Evolutionary conservation across 2,888 invertebrate genomes (phyloP), one percentile per base, ranked within the genome.

Genomic region (Mesoligia furuncula): DNA sequence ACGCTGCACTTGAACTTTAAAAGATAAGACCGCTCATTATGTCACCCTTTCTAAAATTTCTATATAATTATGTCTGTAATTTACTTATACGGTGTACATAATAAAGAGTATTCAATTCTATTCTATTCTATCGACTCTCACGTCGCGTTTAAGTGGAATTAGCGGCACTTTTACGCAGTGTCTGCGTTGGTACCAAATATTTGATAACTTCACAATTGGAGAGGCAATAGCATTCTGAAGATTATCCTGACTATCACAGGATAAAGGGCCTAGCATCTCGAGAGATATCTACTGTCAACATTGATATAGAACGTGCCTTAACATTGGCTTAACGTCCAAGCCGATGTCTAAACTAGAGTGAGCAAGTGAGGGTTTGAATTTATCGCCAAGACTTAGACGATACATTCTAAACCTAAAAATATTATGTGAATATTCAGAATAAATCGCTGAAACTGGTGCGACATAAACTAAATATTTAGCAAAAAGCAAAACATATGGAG

Each of bases 401-500:
- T 17, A 69, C 54, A 79, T 31, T 59, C 11, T n/a, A 24, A 73
- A 48, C n/a, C 24, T 20, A 45, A 66, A 73, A 79, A 69, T 69
- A 69, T 54, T 71, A 76, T 51, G 20, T 24, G 36, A 77, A 77
- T 87, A 73, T 75, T 61, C 73, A 73, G 76, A 77, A 80, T 81
- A 42, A 24, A 65, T 39, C 67, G 59, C 27, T 69, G 39, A 73
- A 76, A 70, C 39, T 79, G 75, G 42, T 80, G 86, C 81, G 79
- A 72, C 81, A 84, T 80, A 80, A 79, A 76, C 72, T 72, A 83
- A 85, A 85, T 87, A 83, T 86, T 85, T 80, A 80, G 77, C 80
- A 71, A 83, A 85, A 85, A 89, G 84, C 84, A 89, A 87, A 87
- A 89, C 79, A 82, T 71, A 77, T 86, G 77, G 79, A 88, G 77